phyloP scores from a whole-genome alignment of 1,140 invertebrate species.

The Aphelinus atriplicis region DNA sequence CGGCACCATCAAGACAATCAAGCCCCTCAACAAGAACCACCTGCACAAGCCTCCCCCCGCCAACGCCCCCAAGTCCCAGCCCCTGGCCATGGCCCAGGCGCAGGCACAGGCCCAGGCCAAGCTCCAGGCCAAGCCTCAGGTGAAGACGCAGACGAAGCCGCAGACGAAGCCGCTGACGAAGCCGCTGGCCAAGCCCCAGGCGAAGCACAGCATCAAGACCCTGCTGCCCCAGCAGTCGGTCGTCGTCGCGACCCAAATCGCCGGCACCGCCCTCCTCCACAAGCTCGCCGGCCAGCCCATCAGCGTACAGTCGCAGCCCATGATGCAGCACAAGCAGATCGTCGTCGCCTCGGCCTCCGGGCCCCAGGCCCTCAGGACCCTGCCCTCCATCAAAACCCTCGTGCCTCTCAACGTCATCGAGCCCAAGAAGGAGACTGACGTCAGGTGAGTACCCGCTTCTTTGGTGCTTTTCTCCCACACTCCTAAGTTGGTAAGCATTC shows the following conservation, averaged over 20 bases:
- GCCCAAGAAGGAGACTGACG: conserved; percentile 47
- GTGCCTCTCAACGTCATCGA: conserved; percentile 48
- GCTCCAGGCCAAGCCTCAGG: conserved; percentile 45
- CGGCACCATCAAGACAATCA: conserved; percentile 62
- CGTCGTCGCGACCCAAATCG: neutral
- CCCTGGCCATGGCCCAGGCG: conserved; percentile 24
- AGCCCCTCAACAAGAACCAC: conserved; percentile 53
- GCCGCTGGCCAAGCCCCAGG: neutral
- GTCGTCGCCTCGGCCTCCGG: conserved; percentile 17
- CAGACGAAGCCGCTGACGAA: conserved; percentile 45
- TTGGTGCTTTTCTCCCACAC: too few species aligned
- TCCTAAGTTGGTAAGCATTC: too few species aligned
- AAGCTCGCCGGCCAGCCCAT: conserved; percentile 26
- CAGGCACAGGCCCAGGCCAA: conserved; percentile 10
- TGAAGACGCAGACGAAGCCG: neutral
- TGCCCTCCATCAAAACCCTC: conserved; percentile 54
- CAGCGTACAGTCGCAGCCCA: conserved; percentile 53
- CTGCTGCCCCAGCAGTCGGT: conserved; percentile 1
- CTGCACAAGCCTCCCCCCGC: conserved; percentile 42
- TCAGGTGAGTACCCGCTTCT: conserved; percentile 45
- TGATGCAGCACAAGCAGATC: conserved; percentile 55
- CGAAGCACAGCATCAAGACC: conserved; percentile 12
- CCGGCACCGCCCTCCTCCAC: neutral
- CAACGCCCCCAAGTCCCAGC: conserved; percentile 50
- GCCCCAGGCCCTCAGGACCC: conserved; percentile 46